These are phyloP conservation scores for Hydractinia echinata DNA, from an alignment of 30 jellyfish, hydroid and myxozoan genomes.

Conservation along the genomic window DNA sequence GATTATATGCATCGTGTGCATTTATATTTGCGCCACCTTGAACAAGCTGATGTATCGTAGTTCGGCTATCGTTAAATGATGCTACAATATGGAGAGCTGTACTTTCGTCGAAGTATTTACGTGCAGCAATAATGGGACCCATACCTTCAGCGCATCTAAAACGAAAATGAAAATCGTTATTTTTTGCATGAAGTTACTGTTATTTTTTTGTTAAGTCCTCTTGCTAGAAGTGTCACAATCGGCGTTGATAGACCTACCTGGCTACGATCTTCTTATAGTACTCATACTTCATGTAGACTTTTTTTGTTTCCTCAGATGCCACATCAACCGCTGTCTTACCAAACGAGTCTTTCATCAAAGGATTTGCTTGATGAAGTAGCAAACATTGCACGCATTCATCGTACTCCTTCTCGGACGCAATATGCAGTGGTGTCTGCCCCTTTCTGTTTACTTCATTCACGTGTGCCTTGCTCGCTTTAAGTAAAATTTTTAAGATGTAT, in stretches of 20 bases:
- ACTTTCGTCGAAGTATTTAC: slow-evolving; percentile 13
- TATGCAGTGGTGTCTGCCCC: slow-evolving; percentile 31
- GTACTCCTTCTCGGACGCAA: slow-evolving; percentile 25
- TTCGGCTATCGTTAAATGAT: not conserved
- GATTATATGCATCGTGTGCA: slow-evolving; percentile 12
- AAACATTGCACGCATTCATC: slow-evolving; percentile 11
- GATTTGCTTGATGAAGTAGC: slow-evolving; percentile 22
- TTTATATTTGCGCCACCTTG: slow-evolving; percentile 13
- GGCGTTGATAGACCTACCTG: slow-evolving; percentile 10
- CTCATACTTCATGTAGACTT: slow-evolving; percentile 4
- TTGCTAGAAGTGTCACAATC: not conserved
- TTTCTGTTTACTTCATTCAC: slow-evolving; percentile 21
- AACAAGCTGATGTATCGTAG: slow-evolving; percentile 23
- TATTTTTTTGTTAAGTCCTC: not conserved
- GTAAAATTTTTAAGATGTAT: slow-evolving; percentile 12
- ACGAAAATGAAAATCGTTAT: not conserved
- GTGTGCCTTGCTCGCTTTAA: not conserved
- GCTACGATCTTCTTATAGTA: slow-evolving; percentile 3
- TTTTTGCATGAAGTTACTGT: not conserved
- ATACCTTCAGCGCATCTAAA: slow-evolving; percentile 23
- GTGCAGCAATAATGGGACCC: slow-evolving; percentile 17
- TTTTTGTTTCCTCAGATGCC: slow-evolving; percentile 18
- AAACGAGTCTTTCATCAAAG: not conserved
- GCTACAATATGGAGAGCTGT: slow-evolving; percentile 35
- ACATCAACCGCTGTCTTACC: slow-evolving; percentile 29